These are phyloP conservation scores for Caenorhabditis sinica DNA, from an alignment of 2,888 invertebrate genomes.

Conservation along the genomic window DNA sequence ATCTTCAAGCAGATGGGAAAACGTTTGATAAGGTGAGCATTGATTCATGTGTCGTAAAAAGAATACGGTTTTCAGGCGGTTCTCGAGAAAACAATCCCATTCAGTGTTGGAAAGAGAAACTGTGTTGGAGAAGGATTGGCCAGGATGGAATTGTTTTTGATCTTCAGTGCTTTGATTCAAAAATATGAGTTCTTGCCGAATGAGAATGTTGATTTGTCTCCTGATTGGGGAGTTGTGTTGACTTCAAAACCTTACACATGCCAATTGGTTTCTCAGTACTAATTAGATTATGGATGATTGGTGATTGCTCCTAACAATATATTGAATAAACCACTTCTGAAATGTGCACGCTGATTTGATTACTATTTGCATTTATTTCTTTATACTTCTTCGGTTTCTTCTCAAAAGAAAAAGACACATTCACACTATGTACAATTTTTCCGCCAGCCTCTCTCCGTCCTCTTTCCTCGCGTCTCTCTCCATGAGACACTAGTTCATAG, in stretches of 20 bases:
- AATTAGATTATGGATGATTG: neutral
- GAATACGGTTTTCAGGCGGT: slow-evolving; percentile 56
- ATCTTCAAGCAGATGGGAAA: slow-evolving; percentile 63
- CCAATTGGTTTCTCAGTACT: slow-evolving; percentile 33
- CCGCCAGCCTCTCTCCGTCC: neutral
- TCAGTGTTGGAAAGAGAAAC: slow-evolving; percentile 72
- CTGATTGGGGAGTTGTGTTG: slow-evolving; percentile 60
- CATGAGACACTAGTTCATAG: neutral
- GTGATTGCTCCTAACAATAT: neutral
- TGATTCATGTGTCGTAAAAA: neutral
- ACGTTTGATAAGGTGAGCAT: slow-evolving; percentile 63
- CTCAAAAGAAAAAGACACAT: neutral
- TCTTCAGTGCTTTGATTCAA: slow-evolving; percentile 59
- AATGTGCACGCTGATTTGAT: no score
- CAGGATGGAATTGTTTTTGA: slow-evolving; percentile 70
- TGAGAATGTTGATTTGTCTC: slow-evolving; percentile 50
- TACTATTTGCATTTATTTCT: no score
- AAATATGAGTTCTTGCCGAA: slow-evolving; percentile 60
- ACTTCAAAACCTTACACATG: slow-evolving; percentile 57
- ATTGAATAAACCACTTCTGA: neutral
- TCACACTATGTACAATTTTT: no score
- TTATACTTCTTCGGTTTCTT: neutral
- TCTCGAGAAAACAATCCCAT: slow-evolving; percentile 68
- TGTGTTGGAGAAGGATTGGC: slow-evolving; percentile 76
- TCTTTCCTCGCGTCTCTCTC: neutral